Evolutionary conservation across 2,113 vertebrate species (phyloP).

Genomic region (Oplegnathus fasciatus): DNA sequence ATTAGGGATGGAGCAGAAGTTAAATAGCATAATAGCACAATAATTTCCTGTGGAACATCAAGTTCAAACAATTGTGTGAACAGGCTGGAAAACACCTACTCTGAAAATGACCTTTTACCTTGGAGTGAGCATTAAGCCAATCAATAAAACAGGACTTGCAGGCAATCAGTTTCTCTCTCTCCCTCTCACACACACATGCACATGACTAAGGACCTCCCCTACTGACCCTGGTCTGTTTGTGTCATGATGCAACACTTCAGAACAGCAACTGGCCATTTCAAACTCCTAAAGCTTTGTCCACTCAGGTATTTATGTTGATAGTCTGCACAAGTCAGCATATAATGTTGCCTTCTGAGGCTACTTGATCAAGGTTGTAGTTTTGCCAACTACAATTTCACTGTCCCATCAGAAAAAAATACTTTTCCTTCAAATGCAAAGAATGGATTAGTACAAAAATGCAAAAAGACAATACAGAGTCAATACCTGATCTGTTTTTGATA

Average conservation of each 20-base stretch:
- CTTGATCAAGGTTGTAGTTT: not conserved
- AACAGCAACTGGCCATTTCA: constrained; percentile 9
- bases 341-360: not conserved
- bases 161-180: constrained; percentile 5
- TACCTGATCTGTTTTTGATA: not conserved
- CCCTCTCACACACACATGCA: constrained; percentile 12
- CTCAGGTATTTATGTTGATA: not conserved
- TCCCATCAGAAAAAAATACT: not conserved
- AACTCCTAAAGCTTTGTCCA: constrained; percentile 17
- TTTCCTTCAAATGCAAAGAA: not conserved
- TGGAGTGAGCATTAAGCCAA: constrained; percentile 19
- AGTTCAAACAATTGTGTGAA: constrained; percentile 11
- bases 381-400: not conserved
- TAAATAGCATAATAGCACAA: not conserved
- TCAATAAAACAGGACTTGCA: constrained; percentile 44
- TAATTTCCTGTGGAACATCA: constrained; percentile 16
- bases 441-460: not conserved
- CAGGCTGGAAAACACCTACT: constrained; percentile 15
- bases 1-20: not conserved
- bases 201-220: constrained; percentile 11
- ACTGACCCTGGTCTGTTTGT: constrained; percentile 26
- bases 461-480: no score
- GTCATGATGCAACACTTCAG: constrained; percentile 49
- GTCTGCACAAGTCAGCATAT: not conserved
- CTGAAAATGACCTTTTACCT: constrained; percentile 58